These are phyloP conservation scores for Catharus minimus DNA, from an alignment of 2,113 vertebrate genomes.

Conservation along the genomic window DNA sequence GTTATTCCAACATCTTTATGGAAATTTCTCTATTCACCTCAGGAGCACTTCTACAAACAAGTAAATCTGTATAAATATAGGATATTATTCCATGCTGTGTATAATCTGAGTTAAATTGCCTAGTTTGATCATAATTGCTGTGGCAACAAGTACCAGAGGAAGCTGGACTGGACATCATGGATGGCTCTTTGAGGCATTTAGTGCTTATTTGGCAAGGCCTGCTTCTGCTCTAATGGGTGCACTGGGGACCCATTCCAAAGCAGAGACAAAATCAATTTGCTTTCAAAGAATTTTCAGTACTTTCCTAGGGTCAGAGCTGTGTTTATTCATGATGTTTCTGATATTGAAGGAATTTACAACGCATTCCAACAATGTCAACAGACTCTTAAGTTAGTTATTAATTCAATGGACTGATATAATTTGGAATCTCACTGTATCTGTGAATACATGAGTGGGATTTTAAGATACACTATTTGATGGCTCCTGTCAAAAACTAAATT, in stretches of 20 bases:
- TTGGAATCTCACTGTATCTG: neutral
- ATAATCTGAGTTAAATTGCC: neutral
- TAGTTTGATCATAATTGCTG: neutral
- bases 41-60: neutral
- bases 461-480: neutral
- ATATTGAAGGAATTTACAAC: neutral
- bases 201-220: neutral
- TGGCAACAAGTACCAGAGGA: neutral
- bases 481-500: neutral
- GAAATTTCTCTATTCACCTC: neutral
- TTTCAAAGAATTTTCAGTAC: slow-evolving; percentile 35
- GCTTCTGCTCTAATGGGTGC: neutral
- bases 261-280: slow-evolving; percentile 13
- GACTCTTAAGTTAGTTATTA: neutral
- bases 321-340: neutral
- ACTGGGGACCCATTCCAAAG: neutral
- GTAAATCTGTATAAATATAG: neutral
- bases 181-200: neutral
- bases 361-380: slow-evolving; percentile 1
- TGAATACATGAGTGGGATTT: neutral
- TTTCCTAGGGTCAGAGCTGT: neutral
- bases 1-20: neutral
- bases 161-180: neutral
- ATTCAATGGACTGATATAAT: neutral
- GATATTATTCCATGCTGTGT: neutral